Evolutionary conservation across 2,797 vertebrate species (phyloP).

Genomic region (Sus cebifrons): DNA sequence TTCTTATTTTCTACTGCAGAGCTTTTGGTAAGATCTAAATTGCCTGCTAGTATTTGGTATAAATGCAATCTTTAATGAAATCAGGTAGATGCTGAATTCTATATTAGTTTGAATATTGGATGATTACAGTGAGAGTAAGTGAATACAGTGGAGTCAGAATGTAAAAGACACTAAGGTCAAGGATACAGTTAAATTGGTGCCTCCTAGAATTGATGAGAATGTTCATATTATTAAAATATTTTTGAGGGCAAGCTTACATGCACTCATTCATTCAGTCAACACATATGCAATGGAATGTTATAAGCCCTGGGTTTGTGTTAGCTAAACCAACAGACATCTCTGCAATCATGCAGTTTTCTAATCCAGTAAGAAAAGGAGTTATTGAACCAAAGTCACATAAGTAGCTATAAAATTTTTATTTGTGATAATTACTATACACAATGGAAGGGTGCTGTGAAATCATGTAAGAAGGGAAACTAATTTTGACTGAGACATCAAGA

Average conservation of each 20-base stretch:
- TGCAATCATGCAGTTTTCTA: not conserved
- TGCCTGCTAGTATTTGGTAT: not conserved
- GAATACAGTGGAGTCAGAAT: not conserved
- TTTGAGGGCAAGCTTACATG: not conserved
- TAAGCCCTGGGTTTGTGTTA: not conserved
- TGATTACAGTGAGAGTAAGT: not conserved
- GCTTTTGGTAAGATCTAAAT: not conserved
- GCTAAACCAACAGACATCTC: not conserved
- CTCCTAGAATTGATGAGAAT: not conserved
- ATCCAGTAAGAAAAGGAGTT: not conserved
- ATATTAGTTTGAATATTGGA: not conserved
- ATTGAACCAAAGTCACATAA: not conserved
- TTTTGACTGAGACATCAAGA: not conserved
- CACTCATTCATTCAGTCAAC: not conserved
- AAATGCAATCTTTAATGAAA: not conserved
- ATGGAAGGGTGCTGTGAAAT: not conserved
- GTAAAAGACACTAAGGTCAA: not conserved
- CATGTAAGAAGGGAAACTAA: not conserved
- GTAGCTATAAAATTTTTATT: not conserved
- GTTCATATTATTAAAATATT: not conserved
- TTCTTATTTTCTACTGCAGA: not conserved
- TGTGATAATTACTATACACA: conserved; percentile 14
- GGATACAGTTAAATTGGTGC: not conserved
- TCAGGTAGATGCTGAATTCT: not conserved
- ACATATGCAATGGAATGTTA: not conserved